Conservation (phyloP, 2,797 vertebrate genomes). For the Clarias fuscus region DNA sequence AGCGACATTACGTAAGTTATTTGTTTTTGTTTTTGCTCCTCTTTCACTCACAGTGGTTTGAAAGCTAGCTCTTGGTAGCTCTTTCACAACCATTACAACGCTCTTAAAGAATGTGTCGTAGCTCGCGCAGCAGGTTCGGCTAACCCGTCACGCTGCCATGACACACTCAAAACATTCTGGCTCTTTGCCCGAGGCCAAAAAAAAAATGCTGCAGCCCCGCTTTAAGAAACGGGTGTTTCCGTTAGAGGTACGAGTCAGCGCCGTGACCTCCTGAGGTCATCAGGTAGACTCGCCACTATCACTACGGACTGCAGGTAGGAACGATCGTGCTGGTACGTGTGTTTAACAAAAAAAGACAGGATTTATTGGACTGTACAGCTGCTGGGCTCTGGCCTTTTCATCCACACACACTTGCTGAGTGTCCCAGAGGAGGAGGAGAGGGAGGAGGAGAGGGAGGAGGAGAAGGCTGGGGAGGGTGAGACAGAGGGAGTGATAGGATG, state of each 20-base stretch:
- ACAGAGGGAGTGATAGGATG: constrained; percentile 61
- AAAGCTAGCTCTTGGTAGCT: not conserved
- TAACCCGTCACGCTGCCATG: constrained; percentile 18
- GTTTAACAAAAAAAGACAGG: constrained; percentile 67
- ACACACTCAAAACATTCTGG: not conserved
- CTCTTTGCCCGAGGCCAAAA: constrained; percentile 25
- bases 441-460: constrained; percentile 46
- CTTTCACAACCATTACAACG: constrained; percentile 5
- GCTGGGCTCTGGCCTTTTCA: constrained; percentile 79
- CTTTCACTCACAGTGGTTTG: not conserved
- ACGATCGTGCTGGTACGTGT: constrained; percentile 64
- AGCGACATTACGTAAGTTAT: constrained; percentile 92
- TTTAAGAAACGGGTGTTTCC: constrained; percentile 32
- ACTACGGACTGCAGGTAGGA: constrained; percentile 51
- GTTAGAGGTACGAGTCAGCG: constrained; percentile 39
- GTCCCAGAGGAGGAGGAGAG: constrained; percentile 64
- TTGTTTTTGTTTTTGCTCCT: not conserved
- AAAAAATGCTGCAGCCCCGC: not conserved
- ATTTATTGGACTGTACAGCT: constrained; percentile 87
- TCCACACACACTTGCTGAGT: constrained; percentile 75
- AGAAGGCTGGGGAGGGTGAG: not conserved
- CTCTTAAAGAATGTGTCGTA: constrained; percentile 29
- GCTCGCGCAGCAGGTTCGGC: constrained; percentile 24
- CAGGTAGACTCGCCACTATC: constrained; percentile 34
- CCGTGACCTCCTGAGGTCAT: constrained; percentile 48